Evolutionary conservation across 2,797 vertebrate genomes (phyloP).

Genomic region (Gambusia yucatana): DNA sequence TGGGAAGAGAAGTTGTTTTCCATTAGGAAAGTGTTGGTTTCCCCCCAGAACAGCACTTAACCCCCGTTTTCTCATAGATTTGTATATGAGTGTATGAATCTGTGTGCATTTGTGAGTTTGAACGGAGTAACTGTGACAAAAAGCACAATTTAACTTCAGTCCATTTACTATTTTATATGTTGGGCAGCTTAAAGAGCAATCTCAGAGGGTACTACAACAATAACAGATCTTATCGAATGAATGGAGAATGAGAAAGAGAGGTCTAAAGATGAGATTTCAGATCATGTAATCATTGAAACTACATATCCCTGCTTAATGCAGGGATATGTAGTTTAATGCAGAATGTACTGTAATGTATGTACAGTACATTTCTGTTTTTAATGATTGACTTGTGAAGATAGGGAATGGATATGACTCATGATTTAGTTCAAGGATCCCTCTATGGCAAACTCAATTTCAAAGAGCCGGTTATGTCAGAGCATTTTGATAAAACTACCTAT

Average conservation of each 20-base stretch:
- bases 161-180: not conserved
- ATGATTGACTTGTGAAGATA: constrained; percentile 8
- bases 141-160: not conserved
- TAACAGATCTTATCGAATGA: constrained; percentile 18
- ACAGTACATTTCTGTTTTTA: constrained; percentile 24
- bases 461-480: not conserved
- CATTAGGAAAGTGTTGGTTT: not conserved
- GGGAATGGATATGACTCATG: constrained; percentile 34
- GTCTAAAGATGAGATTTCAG: constrained; percentile 12
- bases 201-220: not conserved
- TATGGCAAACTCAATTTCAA: not conserved
- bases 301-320: constrained; percentile 16
- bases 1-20: too few species aligned
- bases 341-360: not conserved
- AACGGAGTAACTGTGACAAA: not conserved
- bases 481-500: not conserved
- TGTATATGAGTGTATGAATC: not conserved
- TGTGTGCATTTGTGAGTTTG: not conserved
- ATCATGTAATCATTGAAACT: constrained; percentile 14
- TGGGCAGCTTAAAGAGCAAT: constrained; percentile 4
- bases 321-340: not conserved
- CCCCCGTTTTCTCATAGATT: not conserved
- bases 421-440: constrained; percentile 3
- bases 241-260: not conserved
- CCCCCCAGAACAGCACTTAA: not conserved